Percentiles rank a stretch among this genome's conserved stretches.
Conservation (phyloP, 2,888 invertebrate species). For the Lasius platythorax region DNA sequence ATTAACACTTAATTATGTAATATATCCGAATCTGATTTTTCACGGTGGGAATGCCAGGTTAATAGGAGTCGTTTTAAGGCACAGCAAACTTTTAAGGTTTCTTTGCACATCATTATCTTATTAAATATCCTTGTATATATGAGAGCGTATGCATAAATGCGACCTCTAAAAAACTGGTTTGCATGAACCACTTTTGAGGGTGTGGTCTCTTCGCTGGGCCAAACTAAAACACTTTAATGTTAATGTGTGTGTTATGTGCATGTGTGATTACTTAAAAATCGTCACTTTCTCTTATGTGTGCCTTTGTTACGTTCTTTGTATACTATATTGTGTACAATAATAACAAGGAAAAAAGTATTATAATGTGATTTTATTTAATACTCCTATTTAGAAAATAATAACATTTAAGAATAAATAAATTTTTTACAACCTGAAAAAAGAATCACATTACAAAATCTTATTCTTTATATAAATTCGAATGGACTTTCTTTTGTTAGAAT, state of each 20-base stretch:
- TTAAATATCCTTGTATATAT: not conserved
- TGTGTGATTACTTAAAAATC: not conserved
- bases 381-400: not conserved
- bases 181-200: slow-evolving; percentile 54
- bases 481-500: not conserved
- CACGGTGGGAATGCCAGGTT: too few relatives aligned
- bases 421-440: not conserved
- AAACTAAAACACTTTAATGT: slow-evolving; percentile 18
- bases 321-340: slow-evolving; percentile 4
- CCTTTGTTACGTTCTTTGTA: not conserved
- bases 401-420: not conserved
- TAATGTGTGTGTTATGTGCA: not conserved
- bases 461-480: not conserved
- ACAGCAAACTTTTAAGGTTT: not conserved
- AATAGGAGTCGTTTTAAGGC: not conserved
- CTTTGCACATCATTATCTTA: not conserved
- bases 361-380: not conserved
- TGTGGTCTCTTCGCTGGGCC: slow-evolving; percentile 61
- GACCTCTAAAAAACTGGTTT: slow-evolving; percentile 72
- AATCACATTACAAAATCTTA: not conserved
- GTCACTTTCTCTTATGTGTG: slow-evolving; percentile 25
- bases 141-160: slow-evolving; percentile 29
- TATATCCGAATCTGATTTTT: too few relatives aligned
- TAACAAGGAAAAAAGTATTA: not conserved
- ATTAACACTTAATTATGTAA: too few relatives aligned